phyloP scores from a whole-genome alignment of 2,888 invertebrate species.

The Boloria selene region DNA sequence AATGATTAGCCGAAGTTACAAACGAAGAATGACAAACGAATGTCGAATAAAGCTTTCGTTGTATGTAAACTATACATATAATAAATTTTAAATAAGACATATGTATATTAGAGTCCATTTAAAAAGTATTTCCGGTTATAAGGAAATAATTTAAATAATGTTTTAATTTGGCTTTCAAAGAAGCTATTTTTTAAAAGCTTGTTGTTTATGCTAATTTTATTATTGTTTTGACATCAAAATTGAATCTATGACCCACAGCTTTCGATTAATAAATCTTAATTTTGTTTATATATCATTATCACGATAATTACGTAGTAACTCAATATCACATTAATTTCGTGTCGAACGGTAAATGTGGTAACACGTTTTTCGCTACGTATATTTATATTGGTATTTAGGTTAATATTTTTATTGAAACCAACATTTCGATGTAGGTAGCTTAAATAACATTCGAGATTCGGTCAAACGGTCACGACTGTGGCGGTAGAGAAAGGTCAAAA shows the following conservation, averaged over 20 bases:
- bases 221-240: too few species aligned
- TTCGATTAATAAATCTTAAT: too few species aligned
- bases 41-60: conserved; percentile 6
- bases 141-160: too few species aligned
- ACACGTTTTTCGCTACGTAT: conserved; percentile 1
- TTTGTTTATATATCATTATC: too few species aligned
- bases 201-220: too few species aligned
- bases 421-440: conserved; percentile 19
- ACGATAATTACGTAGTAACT: not conserved
- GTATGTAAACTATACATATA: not conserved
- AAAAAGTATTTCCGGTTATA: too few species aligned
- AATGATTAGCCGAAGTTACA: conserved; percentile 23
- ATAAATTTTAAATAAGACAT: too few species aligned
- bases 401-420: conserved; percentile 34
- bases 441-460: conserved; percentile 28
- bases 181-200: too few species aligned
- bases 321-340: conserved; percentile 11
- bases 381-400: conserved; percentile 33
- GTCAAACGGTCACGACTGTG: conserved; percentile 28
- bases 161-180: too few species aligned
- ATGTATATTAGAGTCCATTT: too few species aligned
- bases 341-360: not conserved
- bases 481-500: conserved; percentile 24
- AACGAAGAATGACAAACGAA: conserved; percentile 29
- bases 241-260: too few species aligned